Evolutionary conservation across 1,140 invertebrate genomes (phyloP).

Genomic region (Zelostemma sp.): DNA sequence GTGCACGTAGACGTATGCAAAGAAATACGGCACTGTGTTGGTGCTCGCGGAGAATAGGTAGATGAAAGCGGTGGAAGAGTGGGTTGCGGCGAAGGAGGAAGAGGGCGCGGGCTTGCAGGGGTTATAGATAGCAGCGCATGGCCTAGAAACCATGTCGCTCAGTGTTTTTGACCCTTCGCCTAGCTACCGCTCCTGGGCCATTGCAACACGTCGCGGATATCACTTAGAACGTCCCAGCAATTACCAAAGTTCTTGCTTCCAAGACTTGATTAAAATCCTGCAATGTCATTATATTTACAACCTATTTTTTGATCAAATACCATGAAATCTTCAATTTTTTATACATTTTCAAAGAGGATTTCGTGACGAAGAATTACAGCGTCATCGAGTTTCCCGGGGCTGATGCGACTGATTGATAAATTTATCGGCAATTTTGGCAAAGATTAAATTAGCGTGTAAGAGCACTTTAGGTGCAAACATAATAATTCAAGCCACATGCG

Average conservation of each 20-base stretch:
- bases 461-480: constrained; percentile 27
- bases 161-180: constrained; percentile 72
- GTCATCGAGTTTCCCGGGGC: too few relatives aligned
- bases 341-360: too few relatives aligned
- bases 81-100: constrained; percentile 25
- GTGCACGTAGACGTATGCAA: constrained; percentile 18
- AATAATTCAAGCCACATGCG: constrained; percentile 13
- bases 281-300: too few relatives aligned
- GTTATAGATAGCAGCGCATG: constrained; percentile 70
- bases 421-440: constrained; percentile 26
- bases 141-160: constrained; percentile 69
- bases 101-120: constrained; percentile 56
- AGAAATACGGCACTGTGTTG: constrained; percentile 21
- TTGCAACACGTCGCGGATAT: constrained; percentile 50
- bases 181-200: constrained; percentile 61
- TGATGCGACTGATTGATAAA: not conserved
- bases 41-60: constrained; percentile 33
- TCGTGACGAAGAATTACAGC: too few relatives aligned
- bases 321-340: too few relatives aligned
- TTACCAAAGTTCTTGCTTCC: too few relatives aligned
- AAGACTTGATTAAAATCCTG: too few relatives aligned
- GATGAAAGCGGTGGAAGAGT: constrained; percentile 21
- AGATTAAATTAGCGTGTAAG: not conserved
- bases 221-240: too few relatives aligned
- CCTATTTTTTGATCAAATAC: too few relatives aligned